Base-by-base conservation (phyloP, 35 echinoderm and acorn worm genomes). In the Holothuria glaberrima region DNA sequence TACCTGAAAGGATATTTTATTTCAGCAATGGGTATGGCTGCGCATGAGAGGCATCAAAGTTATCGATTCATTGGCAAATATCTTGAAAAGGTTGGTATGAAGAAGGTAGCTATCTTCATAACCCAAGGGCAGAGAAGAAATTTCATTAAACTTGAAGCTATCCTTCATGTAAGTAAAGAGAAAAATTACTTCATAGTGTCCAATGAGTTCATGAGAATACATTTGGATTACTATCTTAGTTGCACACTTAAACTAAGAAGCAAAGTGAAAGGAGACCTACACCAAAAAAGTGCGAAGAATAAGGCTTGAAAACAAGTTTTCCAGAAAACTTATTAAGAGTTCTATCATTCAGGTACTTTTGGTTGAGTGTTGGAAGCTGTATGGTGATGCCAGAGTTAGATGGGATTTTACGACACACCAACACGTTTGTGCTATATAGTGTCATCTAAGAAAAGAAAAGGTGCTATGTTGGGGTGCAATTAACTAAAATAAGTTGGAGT, bases 371-470 rank as follows among this genome's bases (percentile, higher is more conserved):
- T 36, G 80, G 54, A 73, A 33, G 25, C 2, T 94, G 10, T 90
- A 83, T 69, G 93, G 93, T 1, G 93, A 91, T 88, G 93, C 78
- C 16, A 75, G 88, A 90, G 90, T 87, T 90, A 26, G 88, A 81
- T 12, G 93, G 93, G n/a, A n/a, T n/a, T n/a, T n/a, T n/a, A n/a
- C n/a, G n/a, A n/a, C n/a, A n/a, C n/a, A n/a, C n/a, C n/a, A n/a
- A n/a, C n/a, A n/a, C n/a, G n/a, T n/a, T n/a, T n/a, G n/a, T n/a
- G n/a, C n/a, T n/a, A n/a, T n/a, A n/a, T n/a, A n/a, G n/a, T n/a
- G n/a, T n/a, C n/a, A n/a, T n/a, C n/a, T n/a, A n/a, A n/a, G n/a
- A n/a, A n/a, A n/a, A n/a, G n/a, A n/a, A n/a, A n/a, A n/a, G n/a
- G n/a, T n/a, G n/a, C n/a, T n/a, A n/a, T n/a, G n/a, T n/a, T n/a